Base-by-base conservation (phyloP, 2,888 invertebrate species). In the Heliconius sara region DNA sequence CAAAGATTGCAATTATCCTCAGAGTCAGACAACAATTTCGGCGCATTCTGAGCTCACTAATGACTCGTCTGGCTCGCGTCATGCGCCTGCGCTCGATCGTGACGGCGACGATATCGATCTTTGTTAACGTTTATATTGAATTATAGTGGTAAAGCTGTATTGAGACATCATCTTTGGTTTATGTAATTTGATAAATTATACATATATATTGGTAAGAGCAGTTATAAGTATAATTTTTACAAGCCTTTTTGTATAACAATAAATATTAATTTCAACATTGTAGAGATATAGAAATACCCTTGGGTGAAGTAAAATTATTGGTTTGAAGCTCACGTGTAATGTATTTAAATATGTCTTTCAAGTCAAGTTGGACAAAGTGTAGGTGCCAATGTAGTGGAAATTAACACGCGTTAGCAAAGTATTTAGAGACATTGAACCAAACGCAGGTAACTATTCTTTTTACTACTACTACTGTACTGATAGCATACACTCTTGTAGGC, bases 1-100 rank as follows among this genome's bases (percentile, higher is more conserved):
- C 82, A 86, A 85, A 85, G 83, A 84, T 84, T 84, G 86, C 86
- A 89, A 88, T 91, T 89, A 89, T 85, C 82, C 82, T 84, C 89
- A 88, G 89, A 89, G 82, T 84, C 89, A 88, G 89, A 89, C 89
- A 88, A 90, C 68, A 80, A 80, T 80, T 80, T 78, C 66, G 78
- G 79, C 71, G 79, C 76, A 79, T 88, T 90, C 89, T 81, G 85
- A 88, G 85, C 86, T 84, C 87, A 87, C 87, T 88, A 89, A 88
- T 87, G 86, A 86, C 80, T 83, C 87, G 90, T 89, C 88, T 88
- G 89, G 88, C 74, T 39, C 65, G 77, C 72, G 88, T 89, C 85
- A 82, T 88, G 89, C 88, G 87, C 87, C 76, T 84, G 85, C 89
- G 87, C 87, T 86, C 86, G 86, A 83, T 87, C 85, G 85, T 81